Base-by-base conservation (phyloP, 2,888 invertebrate species). In the Piscicola geometra region DNA sequence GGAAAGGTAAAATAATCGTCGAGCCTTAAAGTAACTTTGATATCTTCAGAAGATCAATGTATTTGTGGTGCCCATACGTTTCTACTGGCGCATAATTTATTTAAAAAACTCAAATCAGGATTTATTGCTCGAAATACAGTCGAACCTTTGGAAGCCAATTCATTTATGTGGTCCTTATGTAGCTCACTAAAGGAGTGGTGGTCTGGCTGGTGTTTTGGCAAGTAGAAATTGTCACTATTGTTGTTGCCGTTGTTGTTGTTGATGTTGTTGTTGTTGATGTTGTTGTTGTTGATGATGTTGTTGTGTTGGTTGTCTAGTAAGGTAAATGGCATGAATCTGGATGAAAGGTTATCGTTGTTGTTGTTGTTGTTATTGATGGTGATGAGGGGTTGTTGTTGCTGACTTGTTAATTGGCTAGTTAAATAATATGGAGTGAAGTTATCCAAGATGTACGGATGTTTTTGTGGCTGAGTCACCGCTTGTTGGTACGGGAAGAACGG, bases 231-330 rank as follows among this genome's bases (percentile, higher is more conserved):
- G 71, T 25, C n/a, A n/a, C 50, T 30, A 30, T 50, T 71, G 56
- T 52, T 50, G 50, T 30, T 71, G 28, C 18, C 1, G 33, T 35
- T 69, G 69, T 1, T 30, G 32, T 3, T 36, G 3, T 36, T 70
- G 70, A 3, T 70, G 70, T 41, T 32, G 70, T 5, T 35, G 36
- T 0, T 70, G 1, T 0, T 36, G 41, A 2, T 41, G n/a, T 5
- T 70, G 70, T 47, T 71, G 52, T 33, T 50, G 47, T 71, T 71
- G 71, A 36, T 71, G 71, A 21, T 71, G 35, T 30, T 36, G 71
- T 64, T 28, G 64, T 28, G 5, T n/a, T 30, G 64, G 3, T 5
- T 64, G 25, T 64, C 30, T 9, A 64, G 30, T 28, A 64, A 64
- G 21, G 30, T 28, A 21, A 28, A n/a, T 5, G 30, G n/a, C 3